A percentile compares a stretch with the other conserved stretches of the same genome.
Evolutionary conservation across 2,888 invertebrate genomes (phyloP).

Genomic region (Andrena bicolor): DNA sequence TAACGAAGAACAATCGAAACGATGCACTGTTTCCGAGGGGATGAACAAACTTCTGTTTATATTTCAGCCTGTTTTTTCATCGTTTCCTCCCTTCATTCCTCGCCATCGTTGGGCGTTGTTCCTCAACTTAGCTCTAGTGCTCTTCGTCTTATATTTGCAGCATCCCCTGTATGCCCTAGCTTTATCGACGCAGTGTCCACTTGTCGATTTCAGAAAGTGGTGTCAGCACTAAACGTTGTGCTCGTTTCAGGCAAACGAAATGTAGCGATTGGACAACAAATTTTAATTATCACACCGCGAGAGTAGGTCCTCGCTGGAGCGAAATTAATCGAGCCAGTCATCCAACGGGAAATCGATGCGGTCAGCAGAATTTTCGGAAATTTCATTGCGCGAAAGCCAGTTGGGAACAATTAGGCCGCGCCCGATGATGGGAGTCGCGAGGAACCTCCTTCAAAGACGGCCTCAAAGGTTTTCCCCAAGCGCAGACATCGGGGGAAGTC

Average conservation of each 20-base stretch:
- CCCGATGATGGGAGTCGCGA: slow-evolving; percentile 37
- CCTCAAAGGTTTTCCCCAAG: slow-evolving; percentile 17
- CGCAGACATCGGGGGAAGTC: neutral
- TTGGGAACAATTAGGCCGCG: slow-evolving; percentile 40
- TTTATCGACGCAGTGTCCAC: no score
- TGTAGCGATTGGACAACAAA: slow-evolving; percentile 78
- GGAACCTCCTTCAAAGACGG: slow-evolving; percentile 29
- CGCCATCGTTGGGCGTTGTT: no score
- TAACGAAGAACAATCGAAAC: no score
- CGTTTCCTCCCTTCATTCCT: no score
- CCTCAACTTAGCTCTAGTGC: no score
- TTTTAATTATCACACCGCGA: slow-evolving; percentile 80
- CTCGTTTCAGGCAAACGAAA: slow-evolving; percentile 44
- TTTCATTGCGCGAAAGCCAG: slow-evolving; percentile 43
- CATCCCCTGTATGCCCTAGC: no score
- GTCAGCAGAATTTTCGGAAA: slow-evolving; percentile 46
- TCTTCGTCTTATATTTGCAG: no score
- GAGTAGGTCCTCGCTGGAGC: slow-evolving; percentile 63
- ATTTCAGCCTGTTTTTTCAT: no score
- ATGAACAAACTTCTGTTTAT: no score
- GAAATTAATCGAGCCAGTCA: slow-evolving; percentile 74
- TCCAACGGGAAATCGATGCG: slow-evolving; percentile 52
- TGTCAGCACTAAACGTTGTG: no score
- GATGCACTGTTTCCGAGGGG: no score
- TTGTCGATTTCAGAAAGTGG: no score